A percentile compares a stretch with the other conserved stretches of the same genome.
Evolutionary conservation across 1,140 invertebrate genomes (phyloP).

Genomic region (Polypedilum pembai): DNA sequence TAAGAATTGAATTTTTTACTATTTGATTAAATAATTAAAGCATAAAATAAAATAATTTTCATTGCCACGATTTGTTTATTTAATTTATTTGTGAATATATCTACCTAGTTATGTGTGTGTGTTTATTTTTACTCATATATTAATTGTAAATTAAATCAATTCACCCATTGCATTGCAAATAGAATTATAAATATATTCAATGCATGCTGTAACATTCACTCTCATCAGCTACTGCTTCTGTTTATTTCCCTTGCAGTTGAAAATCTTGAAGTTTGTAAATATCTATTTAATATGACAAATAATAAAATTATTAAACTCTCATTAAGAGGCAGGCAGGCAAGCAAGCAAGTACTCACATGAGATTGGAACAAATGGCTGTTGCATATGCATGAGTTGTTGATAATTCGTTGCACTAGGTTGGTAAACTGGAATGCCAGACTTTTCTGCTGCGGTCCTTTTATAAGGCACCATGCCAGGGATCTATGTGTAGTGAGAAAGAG

Average conservation of each 20-base stretch:
- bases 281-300: not conserved
- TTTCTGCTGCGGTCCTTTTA: constrained; percentile 88
- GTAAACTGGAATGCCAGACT: constrained; percentile 91
- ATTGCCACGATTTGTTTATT: too few relatives aligned
- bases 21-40: too few relatives aligned
- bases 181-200: not conserved
- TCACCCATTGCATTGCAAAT: constrained; percentile 10
- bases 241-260: constrained; percentile 17
- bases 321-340: constrained; percentile 48
- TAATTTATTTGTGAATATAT: too few relatives aligned
- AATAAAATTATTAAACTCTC: not conserved
- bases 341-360: constrained; percentile 83
- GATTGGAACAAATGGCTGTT: constrained; percentile 87
- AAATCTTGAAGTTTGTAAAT: constrained; percentile 24
- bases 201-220: not conserved
- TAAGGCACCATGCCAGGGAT: constrained; percentile 90
- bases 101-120: too few relatives aligned
- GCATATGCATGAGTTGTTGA: constrained; percentile 90
- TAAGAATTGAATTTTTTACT: too few relatives aligned
- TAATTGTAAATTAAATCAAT: not conserved
- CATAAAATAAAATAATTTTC: too few relatives aligned
- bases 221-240: not conserved
- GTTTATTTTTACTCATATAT: not conserved
- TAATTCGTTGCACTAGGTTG: constrained; percentile 84
- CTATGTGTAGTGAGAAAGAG: constrained; percentile 61